Conservation (phyloP, 2,888 invertebrate species). For the Brenthis daphne region DNA sequence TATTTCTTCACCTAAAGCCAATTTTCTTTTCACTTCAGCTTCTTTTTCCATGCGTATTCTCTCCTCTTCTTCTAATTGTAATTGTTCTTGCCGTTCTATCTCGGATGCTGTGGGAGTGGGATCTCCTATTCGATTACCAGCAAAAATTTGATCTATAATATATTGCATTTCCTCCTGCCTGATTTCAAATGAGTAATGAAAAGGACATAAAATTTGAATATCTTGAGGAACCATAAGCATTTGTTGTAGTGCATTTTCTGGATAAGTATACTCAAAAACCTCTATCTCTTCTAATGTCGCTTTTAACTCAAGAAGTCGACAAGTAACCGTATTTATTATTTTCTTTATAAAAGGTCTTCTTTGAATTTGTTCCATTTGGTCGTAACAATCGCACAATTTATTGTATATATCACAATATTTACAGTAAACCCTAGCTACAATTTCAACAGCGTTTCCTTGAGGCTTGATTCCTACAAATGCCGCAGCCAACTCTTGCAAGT, state of each 20-base stretch:
- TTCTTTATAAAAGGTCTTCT: slow-evolving; percentile 80
- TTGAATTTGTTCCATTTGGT: slow-evolving; percentile 84
- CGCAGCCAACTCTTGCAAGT: slow-evolving; percentile 60
- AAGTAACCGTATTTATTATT: slow-evolving; percentile 82
- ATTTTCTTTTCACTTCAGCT: slow-evolving; percentile 55
- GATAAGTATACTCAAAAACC: slow-evolving; percentile 85
- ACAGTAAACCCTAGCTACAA: slow-evolving; percentile 76
- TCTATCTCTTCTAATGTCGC: slow-evolving; percentile 80
- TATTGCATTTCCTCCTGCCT: slow-evolving; percentile 71
- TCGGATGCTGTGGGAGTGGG: slow-evolving; percentile 65
- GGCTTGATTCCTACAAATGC: slow-evolving; percentile 65
- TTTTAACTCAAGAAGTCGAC: slow-evolving; percentile 83
- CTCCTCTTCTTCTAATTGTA: slow-evolving; percentile 55
- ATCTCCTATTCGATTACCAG: slow-evolving; percentile 69
- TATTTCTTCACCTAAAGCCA: slow-evolving; percentile 59
- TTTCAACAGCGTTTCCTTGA: slow-evolving; percentile 72
- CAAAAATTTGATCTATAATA: slow-evolving; percentile 69
- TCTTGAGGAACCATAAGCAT: slow-evolving; percentile 86
- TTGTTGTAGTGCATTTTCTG: slow-evolving; percentile 87
- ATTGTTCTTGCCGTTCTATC: slow-evolving; percentile 57
- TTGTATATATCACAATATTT: slow-evolving; percentile 81
- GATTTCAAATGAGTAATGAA: slow-evolving; percentile 84
- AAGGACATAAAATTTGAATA: slow-evolving; percentile 84
- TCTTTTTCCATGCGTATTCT: slow-evolving; percentile 56
- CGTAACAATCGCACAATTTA: slow-evolving; percentile 82